phyloP scores from a whole-genome alignment of 2,113 vertebrate genomes.

The Paramormyrops kingsleyae region DNA sequence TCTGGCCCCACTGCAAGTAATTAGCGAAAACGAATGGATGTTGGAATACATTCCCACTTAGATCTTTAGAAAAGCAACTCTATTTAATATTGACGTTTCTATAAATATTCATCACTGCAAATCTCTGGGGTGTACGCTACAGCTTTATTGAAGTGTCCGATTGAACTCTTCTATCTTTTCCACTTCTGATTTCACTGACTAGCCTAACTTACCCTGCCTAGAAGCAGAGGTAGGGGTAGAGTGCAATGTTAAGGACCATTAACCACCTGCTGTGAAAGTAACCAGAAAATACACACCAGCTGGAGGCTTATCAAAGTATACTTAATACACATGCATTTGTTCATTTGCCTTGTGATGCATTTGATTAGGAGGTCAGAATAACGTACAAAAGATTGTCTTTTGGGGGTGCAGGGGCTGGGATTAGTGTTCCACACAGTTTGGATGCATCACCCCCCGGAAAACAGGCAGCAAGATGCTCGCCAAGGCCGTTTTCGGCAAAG shows the following conservation, averaged over 20 bases:
- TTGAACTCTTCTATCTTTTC: not conserved
- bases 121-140: not conserved
- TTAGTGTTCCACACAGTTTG: not conserved
- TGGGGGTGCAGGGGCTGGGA: not conserved
- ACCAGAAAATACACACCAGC: not conserved
- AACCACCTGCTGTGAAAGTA: not conserved
- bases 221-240: not conserved
- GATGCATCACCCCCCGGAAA: not conserved
- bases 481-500: not conserved
- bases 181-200: not conserved
- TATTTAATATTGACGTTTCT: not conserved
- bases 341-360: not conserved
- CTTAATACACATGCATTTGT: not conserved
- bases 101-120: slow-evolving; percentile 1
- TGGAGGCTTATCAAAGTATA: not conserved
- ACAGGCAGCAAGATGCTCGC: not conserved
- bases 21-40: not conserved
- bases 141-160: not conserved
- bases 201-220: not conserved
- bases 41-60: not conserved
- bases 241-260: not conserved
- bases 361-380: not conserved
- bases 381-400: not conserved
- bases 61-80: not conserved
- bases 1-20: slow-evolving; percentile 4